A percentile compares a stretch with the other conserved stretches of the same genome.
These are phyloP conservation scores for Eledona agricola DNA, from an alignment of 2,888 invertebrate species.

Conservation along the genomic window DNA sequence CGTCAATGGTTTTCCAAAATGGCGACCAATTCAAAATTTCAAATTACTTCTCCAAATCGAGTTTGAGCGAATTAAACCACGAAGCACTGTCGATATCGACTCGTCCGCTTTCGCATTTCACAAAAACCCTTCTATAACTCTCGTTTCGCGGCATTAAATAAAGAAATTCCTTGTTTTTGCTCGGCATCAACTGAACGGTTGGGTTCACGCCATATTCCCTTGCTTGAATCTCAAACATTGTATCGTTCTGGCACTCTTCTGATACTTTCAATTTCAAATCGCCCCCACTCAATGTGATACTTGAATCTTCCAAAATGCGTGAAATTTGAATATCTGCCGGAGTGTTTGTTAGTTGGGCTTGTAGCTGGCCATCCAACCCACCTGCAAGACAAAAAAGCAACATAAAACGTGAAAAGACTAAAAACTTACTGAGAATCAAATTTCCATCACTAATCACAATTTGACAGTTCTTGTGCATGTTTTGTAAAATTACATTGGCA, in stretches of 20 bases:
- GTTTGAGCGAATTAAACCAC: constrained; percentile 52
- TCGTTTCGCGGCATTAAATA: constrained; percentile 40
- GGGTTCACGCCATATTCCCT: constrained; percentile 38
- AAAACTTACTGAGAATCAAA: constrained; percentile 49
- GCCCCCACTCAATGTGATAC: constrained; percentile 52
- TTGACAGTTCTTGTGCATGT: constrained; percentile 53
- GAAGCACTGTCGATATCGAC: constrained; percentile 48
- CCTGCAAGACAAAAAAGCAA: constrained; percentile 48
- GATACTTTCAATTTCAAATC: constrained; percentile 52
- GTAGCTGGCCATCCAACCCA: constrained; percentile 58
- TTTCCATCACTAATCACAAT: constrained; percentile 50
- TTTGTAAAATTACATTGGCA: constrained; percentile 53
- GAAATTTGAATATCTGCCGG: constrained; percentile 56
- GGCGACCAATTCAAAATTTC: no score
- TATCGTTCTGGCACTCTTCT: constrained; percentile 51
- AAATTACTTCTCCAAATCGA: constrained; percentile 42
- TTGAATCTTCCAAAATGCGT: constrained; percentile 53
- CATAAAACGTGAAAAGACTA: constrained; percentile 6
- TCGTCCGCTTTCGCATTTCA: constrained; percentile 46
- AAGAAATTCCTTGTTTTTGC: constrained; percentile 30
- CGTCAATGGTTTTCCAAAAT: no score
- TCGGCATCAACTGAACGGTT: constrained; percentile 38
- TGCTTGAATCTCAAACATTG: constrained; percentile 46
- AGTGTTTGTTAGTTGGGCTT: constrained; percentile 51
- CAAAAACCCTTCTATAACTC: constrained; percentile 29